A percentile compares a stretch with the other conserved stretches of the same genome.
Conservation (phyloP, 2,797 vertebrate genomes). For the Galagoides demidoff region DNA sequence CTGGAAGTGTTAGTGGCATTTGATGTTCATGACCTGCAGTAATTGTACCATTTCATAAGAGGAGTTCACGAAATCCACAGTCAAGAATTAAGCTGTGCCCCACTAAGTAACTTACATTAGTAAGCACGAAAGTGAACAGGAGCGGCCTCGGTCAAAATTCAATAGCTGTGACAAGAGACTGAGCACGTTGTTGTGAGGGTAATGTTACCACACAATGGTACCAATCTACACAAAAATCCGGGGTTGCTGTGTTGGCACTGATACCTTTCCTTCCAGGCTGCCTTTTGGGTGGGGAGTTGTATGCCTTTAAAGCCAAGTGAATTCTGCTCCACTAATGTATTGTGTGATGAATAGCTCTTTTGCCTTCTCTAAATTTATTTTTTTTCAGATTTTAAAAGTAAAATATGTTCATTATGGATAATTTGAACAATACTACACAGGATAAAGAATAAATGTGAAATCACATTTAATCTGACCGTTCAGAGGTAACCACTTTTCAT, state of each 20-base stretch:
- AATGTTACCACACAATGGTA: slow-evolving; percentile 50
- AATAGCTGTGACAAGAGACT: slow-evolving; percentile 74
- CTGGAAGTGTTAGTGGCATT: slow-evolving; percentile 86
- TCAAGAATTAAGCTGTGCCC: slow-evolving; percentile 77
- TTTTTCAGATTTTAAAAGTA: slow-evolving; percentile 67
- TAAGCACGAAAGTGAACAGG: slow-evolving; percentile 68
- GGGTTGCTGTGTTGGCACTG: slow-evolving; percentile 60
- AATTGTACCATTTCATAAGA: slow-evolving; percentile 86
- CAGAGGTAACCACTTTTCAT: slow-evolving; percentile 55
- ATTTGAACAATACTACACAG: slow-evolving; percentile 64
- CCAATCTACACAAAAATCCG: slow-evolving; percentile 60
- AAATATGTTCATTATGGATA: slow-evolving; percentile 65
- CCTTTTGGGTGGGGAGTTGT: slow-evolving; percentile 61
- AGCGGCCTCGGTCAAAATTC: slow-evolving; percentile 73
- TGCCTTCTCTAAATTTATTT: slow-evolving; percentile 58
- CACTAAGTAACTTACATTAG: slow-evolving; percentile 17
- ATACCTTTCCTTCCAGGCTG: not conserved
- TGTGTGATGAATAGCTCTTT: slow-evolving; percentile 74
- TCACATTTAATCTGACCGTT: slow-evolving; percentile 47
- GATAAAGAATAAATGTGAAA: slow-evolving; percentile 67
- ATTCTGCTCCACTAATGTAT: slow-evolving; percentile 66
- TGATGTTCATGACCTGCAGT: slow-evolving; percentile 86
- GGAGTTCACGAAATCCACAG: slow-evolving; percentile 79
- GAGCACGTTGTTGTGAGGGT: slow-evolving; percentile 66
- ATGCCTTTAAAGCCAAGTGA: slow-evolving; percentile 66